Evolutionary conservation across 2,797 vertebrate genomes (phyloP), one percentile per base, ranked within the genome.

Genomic region (Sebastes trivittatus): DNA sequence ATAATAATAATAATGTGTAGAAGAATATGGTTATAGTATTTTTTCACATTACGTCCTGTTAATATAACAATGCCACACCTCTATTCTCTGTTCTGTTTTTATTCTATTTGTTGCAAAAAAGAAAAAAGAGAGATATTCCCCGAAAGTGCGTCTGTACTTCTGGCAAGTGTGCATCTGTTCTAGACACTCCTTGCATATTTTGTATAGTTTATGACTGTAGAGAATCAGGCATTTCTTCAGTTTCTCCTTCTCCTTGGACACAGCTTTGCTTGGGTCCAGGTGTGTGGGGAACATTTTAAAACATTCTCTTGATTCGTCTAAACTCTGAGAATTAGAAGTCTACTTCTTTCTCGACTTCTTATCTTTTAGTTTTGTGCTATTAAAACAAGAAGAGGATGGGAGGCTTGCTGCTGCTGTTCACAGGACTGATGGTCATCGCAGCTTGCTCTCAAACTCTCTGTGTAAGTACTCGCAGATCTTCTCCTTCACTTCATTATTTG

Each of bases 141-240:
- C 1, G 1, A 46, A 79, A 65, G n/a, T 59, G 11, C 11, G 11
- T 60, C 42, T 54, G n/a, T 1, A 58, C 25, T 71, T 78, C 66
- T 76, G 61, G 25, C 62, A 22, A 25, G 18, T 60, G 14, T 11
- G 32, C 66, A 73, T 82, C 46, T 88, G 88, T 80, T 90, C 49
- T 30, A 11, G 72, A 80, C 81, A 74, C 71, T 87, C 78, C 69
- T 82, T 79, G 80, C 88, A 91, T 87, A 87, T 69, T 83, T 88
- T 20, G 11, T 55, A 9, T 49, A 22, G 78, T 91, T 90, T 91
- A 90, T 80, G 55, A 65, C 89, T 84, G 81, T 38, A 81, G 83
- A 85, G 58, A 92, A 93, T 93, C 88, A 75, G 88, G 84, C 54
- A 93, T 94, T 82, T 78, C 4, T 1, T 67, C 71, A 20, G 75